Base-by-base conservation (phyloP, 2,797 vertebrate species). In the Coracias cyanogaster region DNA sequence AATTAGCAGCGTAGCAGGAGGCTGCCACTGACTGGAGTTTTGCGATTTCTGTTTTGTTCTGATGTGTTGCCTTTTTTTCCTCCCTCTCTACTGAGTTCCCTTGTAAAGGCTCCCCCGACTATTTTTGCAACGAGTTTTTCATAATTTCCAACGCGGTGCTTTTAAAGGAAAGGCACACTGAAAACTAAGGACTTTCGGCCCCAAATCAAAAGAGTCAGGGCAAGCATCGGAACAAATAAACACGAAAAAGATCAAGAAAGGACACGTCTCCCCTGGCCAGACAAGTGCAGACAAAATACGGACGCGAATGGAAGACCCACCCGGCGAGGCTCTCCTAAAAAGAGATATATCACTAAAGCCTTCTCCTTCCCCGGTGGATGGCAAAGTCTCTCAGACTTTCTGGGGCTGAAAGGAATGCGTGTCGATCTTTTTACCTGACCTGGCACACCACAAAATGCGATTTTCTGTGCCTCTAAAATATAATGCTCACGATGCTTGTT, bases 371-470 rank as follows among this genome's bases (percentile, higher is more conserved):
- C 35, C 61, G 15, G 51, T 46, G 90, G 80, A 92, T n/a, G 55
- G 89, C n/a, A 49, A 86, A 94, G 86, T 72, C 28, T 66, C 82
- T 81, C 65, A 81, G 83, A 92, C 70, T 93, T 94, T 91, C 45
- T 83, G 69, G 69, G 91, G 41, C 62, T 94, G 94, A 92, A 86
- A 87, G 46, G 82, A 93, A 87, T 28, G 84, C 69, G 33, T 94
- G 93, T 92, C 87, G 24, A 49, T 71, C 94, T 94, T 85, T 93
- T 93, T 90, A 78, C 89, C 61, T 51, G 69, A 69, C 92, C 82
- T 92, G 93, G 93, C 85, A 92, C 82, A 82, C 54, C 90, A 93
- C 90, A 93, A 90, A 95, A 95, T 79, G 79, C 58, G 94, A 95
- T 85, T 94, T 96, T 93, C 82, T 92, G 69, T 94, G 67, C 76